These are phyloP conservation scores for Sepiola atlantica DNA, from an alignment of 2,888 invertebrate genomes.

Conservation along the genomic window DNA sequence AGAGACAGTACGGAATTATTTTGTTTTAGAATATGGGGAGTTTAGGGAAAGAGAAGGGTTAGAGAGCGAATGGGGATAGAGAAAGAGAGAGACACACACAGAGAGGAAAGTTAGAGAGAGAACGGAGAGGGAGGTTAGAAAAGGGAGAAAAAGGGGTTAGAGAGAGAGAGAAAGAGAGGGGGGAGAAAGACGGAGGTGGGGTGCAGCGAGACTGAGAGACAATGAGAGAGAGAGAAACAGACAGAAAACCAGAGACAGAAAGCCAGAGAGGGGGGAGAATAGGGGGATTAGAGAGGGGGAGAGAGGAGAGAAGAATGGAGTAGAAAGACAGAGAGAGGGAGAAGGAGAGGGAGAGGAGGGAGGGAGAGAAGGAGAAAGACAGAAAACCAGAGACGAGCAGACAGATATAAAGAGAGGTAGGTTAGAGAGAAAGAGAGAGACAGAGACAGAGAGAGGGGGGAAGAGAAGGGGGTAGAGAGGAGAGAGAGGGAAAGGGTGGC, in stretches of 20 bases:
- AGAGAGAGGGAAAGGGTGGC: neutral
- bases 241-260: neutral
- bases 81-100: neutral
- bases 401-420: rapidly evolving
- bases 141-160: neutral
- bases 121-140: neutral
- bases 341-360: neutral
- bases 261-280: neutral
- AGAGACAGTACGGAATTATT: neutral
- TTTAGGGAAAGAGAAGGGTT: too few relatives aligned
- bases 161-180: neutral
- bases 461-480: neutral
- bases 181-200: neutral
- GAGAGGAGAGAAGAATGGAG: neutral
- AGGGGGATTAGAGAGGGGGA: neutral
- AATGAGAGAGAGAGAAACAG: rapidly evolving
- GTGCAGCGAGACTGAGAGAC: neutral
- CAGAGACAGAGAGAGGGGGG: neutral
- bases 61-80: neutral
- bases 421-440: neutral
- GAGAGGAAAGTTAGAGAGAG: neutral
- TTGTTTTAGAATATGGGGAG: too few relatives aligned
- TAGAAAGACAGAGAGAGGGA: rapidly evolving
- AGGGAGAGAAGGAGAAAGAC: neutral
- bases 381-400: neutral